Evolutionary conservation across 2,797 vertebrate genomes (phyloP).

Genomic region (Microctenopoma stevenorrisi): DNA sequence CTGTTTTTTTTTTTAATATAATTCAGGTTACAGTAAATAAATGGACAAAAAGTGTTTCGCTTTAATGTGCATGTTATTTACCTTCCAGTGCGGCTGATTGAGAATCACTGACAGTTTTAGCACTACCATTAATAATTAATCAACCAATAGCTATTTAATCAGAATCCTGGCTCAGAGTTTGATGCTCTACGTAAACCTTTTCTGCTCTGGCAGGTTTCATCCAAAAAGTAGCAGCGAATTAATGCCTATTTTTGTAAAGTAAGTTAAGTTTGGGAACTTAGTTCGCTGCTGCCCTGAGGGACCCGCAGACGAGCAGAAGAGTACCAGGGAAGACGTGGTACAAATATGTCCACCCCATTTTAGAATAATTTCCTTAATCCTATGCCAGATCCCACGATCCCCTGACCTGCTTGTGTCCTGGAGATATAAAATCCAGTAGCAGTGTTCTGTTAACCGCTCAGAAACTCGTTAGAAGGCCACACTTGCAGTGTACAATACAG

Average conservation of each 20-base stretch:
- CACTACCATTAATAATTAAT: slow-evolving; percentile 8
- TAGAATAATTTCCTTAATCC: slow-evolving; percentile 52
- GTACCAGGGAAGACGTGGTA: slow-evolving; percentile 49
- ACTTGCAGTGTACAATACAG: slow-evolving; percentile 9
- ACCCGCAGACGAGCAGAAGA: slow-evolving; percentile 42
- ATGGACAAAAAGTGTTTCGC: background rate
- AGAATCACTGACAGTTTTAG: background rate
- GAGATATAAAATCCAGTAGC: slow-evolving; percentile 36
- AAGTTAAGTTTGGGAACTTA: slow-evolving; percentile 64
- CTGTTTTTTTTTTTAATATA: background rate
- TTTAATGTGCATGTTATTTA: background rate
- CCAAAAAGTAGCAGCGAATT: slow-evolving; percentile 32
- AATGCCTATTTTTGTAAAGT: slow-evolving; percentile 35
- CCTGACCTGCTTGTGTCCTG: slow-evolving; percentile 48
- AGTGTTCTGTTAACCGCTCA: slow-evolving; percentile 24
- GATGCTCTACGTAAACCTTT: background rate
- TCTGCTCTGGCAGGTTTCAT: slow-evolving; percentile 18
- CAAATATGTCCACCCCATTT: slow-evolving; percentile 50
- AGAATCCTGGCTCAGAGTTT: slow-evolving; percentile 5
- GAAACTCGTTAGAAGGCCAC: slow-evolving; percentile 30
- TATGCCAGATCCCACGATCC: slow-evolving; percentile 64
- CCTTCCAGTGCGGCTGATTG: background rate
- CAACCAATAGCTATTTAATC: background rate
- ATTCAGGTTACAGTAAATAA: background rate
- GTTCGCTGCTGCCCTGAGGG: slow-evolving; percentile 40